Conservation (phyloP, 1,140 invertebrate genomes). For the Dufourea novaeangliae region DNA sequence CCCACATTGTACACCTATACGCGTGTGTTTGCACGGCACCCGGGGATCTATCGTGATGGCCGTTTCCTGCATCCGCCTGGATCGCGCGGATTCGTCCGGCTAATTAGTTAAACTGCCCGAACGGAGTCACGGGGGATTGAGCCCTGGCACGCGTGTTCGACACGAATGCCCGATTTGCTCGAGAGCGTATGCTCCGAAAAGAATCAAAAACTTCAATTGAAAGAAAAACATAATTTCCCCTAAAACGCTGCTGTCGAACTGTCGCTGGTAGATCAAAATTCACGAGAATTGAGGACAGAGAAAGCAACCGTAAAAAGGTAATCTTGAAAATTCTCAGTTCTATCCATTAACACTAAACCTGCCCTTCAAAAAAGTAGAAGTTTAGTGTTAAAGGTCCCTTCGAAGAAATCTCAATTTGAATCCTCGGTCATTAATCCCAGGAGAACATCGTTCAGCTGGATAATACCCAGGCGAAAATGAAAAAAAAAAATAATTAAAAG, state of each 20-base stretch:
- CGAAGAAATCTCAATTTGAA: background rate
- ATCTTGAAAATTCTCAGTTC: no score
- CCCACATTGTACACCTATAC: slow-evolving; percentile 29
- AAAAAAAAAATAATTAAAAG: slow-evolving; percentile 3
- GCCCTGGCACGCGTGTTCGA: slow-evolving; percentile 6
- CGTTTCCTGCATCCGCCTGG: slow-evolving; percentile 56
- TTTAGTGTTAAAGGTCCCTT: no score
- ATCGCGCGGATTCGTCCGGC: slow-evolving; percentile 29
- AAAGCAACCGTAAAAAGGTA: no score
- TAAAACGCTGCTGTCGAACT: no score
- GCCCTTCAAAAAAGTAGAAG: no score
- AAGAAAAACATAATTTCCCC: no score
- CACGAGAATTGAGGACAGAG: no score
- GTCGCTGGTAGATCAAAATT: no score
- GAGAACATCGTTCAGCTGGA: background rate
- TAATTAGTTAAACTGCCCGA: slow-evolving; percentile 47
- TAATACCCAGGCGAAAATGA: slow-evolving; percentile 14
- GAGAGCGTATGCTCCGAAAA: no score
- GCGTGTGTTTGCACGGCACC: background rate
- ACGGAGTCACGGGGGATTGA: background rate
- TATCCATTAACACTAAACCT: no score
- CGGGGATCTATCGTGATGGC: slow-evolving; percentile 36
- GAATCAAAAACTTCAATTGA: no score
- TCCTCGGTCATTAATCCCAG: background rate
- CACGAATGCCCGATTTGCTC: background rate